Conservation (phyloP, 1,140 invertebrate genomes). For the Drosophila tropicalis region DNA sequence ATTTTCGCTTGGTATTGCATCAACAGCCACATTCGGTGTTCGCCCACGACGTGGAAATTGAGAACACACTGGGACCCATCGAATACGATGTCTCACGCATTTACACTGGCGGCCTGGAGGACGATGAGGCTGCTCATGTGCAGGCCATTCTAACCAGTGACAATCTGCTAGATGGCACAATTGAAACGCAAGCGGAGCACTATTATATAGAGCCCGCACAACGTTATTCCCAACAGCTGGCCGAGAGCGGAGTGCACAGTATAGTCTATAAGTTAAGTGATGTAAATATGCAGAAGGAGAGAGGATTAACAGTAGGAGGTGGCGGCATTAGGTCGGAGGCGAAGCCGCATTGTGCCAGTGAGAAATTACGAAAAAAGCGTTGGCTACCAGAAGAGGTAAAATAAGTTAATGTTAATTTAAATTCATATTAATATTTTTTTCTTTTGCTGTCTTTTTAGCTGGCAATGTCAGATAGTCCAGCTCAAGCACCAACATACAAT, state of each 20-base stretch:
- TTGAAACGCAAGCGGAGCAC: constrained; percentile 89
- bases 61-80: constrained; percentile 88
- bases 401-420: neutral
- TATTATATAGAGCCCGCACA: constrained; percentile 94
- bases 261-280: constrained; percentile 93
- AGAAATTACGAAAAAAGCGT: constrained; percentile 70
- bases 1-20: constrained; percentile 90
- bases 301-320: constrained; percentile 46
- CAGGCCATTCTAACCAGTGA: constrained; percentile 93
- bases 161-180: constrained; percentile 94
- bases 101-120: constrained; percentile 91
- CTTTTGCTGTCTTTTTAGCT: constrained; percentile 43
- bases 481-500: constrained; percentile 83
- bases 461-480: constrained; percentile 70
- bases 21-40: constrained; percentile 90
- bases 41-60: constrained; percentile 91
- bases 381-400: constrained; percentile 84
- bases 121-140: constrained; percentile 92
- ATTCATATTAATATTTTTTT: too few species aligned
- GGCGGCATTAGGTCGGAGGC: constrained; percentile 49
- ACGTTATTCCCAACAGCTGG: constrained; percentile 87
- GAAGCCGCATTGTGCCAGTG: constrained; percentile 79
- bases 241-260: constrained; percentile 87
- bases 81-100: constrained; percentile 90
- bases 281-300: constrained; percentile 85